These are phyloP conservation scores for Triplophysa dalaica DNA, from an alignment of 2,113 vertebrate species.

Conservation along the genomic window DNA sequence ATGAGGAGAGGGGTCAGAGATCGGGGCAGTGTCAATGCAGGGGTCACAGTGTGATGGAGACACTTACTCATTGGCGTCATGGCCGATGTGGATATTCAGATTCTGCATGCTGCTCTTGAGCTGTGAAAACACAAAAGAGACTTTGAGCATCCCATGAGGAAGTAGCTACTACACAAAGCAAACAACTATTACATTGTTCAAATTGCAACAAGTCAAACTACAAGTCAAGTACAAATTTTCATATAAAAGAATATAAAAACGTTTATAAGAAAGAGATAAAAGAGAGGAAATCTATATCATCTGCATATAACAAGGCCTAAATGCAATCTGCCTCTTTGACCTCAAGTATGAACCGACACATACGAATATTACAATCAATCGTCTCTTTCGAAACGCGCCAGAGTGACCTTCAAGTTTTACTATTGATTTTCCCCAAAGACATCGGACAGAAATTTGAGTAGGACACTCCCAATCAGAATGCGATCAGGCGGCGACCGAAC, in stretches of 20 bases:
- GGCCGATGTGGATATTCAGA: constrained; percentile 68
- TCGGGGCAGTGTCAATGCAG: not conserved
- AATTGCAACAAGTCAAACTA: no score
- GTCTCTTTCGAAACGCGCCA: constrained; percentile 12
- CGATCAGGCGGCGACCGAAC: not conserved
- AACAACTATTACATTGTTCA: not conserved
- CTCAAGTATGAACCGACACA: not conserved
- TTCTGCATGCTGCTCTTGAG: constrained; percentile 78
- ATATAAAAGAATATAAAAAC: no score
- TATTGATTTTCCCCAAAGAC: constrained; percentile 41
- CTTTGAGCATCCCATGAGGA: not conserved
- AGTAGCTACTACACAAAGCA: not conserved
- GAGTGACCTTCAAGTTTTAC: constrained; percentile 34
- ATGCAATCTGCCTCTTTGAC: not conserved
- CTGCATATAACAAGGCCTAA: not conserved
- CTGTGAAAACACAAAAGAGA: constrained; percentile 65
- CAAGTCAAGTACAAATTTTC: no score
- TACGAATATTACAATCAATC: constrained; percentile 16
- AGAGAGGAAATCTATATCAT: no score
- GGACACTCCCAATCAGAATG: not conserved
- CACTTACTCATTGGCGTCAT: constrained; percentile 81
- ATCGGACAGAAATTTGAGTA: constrained; percentile 8
- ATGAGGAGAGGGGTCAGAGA: not conserved
- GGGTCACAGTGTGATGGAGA: not conserved
- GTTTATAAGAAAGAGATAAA: no score